These are phyloP conservation scores for Drosophila peninsularis DNA, from an alignment of 2,888 invertebrate species.

Conservation along the genomic window DNA sequence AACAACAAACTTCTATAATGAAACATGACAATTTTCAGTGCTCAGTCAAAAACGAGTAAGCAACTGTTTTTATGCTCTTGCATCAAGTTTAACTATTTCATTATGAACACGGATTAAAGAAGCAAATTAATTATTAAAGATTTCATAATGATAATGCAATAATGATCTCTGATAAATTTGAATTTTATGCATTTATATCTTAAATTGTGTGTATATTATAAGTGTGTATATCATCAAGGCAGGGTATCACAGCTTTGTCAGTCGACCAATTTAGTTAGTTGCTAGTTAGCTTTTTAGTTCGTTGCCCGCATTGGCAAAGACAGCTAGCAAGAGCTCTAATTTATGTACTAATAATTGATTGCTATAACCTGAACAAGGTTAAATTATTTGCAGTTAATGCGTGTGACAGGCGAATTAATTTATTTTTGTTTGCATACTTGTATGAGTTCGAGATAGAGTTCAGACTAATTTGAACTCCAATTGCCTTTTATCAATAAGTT, in stretches of 20 bases:
- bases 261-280: conserved; percentile 40
- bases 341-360: background rate
- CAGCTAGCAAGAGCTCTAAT: conserved; percentile 28
- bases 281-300: conserved; percentile 9
- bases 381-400: background rate
- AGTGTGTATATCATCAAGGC: no score
- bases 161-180: background rate
- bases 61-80: background rate
- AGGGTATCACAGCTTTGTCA: background rate
- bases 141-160: no score
- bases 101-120: background rate
- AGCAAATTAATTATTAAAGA: no score
- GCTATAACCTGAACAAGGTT: background rate
- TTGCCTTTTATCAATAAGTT: background rate
- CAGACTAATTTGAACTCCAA: background rate
- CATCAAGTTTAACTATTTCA: no score
- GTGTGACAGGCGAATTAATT: background rate
- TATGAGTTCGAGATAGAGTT: background rate
- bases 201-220: no score
- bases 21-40: conserved; percentile 49
- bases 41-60: conserved; percentile 20
- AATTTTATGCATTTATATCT: background rate
- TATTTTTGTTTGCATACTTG: background rate
- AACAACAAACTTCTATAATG: background rate
- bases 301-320: conserved; percentile 29